Evolutionary conservation across 2,113 vertebrate species (phyloP).

Genomic region (Rhynchomys soricoides): DNA sequence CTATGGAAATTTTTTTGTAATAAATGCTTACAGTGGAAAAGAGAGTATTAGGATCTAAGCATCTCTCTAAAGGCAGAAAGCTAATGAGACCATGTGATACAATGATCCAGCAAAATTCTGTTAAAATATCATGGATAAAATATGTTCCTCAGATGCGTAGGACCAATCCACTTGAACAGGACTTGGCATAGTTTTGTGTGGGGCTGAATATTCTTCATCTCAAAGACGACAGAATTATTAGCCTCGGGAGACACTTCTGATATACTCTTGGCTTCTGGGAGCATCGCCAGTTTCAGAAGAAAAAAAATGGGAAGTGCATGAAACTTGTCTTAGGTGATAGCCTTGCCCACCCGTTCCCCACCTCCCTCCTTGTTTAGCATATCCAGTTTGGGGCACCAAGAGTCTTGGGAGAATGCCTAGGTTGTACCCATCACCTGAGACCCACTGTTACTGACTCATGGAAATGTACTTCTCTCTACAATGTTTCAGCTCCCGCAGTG

Average conservation of each 20-base stretch:
- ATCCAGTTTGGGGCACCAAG: background rate
- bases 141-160: background rate
- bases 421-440: background rate
- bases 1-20: background rate
- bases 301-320: constrained; percentile 53
- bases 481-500: background rate
- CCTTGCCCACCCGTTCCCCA: background rate
- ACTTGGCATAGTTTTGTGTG: constrained; percentile 42
- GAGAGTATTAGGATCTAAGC: background rate
- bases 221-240: constrained; percentile 56
- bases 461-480: background rate
- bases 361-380: background rate
- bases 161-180: constrained; percentile 39
- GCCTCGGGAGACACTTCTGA: constrained; percentile 53
- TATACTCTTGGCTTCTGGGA: constrained; percentile 53
- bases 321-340: background rate
- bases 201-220: constrained; percentile 49
- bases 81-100: background rate
- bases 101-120: constrained; percentile 48
- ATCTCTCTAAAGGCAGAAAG: background rate
- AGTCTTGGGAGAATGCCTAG: background rate
- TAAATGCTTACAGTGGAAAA: constrained; percentile 9
- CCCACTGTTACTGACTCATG: background rate
- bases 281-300: background rate
- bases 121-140: constrained; percentile 53